Base-by-base conservation (phyloP, 1,140 invertebrate genomes). In the Theocolax elegans region DNA sequence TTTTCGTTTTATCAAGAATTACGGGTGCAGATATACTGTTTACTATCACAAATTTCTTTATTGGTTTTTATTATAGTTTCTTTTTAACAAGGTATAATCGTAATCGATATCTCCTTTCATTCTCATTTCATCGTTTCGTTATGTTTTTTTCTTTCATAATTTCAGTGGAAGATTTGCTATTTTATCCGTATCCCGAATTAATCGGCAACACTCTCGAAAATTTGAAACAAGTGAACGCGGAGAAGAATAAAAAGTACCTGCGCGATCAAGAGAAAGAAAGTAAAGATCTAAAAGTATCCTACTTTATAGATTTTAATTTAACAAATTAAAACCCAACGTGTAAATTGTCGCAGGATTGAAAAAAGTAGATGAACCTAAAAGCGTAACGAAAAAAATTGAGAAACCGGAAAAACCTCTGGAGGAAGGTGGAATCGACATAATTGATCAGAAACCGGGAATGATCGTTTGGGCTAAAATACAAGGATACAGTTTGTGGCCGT, bases 401-500 rank as follows among this genome's bases (percentile, higher is more conserved):
- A 74, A 79, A 46, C 23, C 21, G 17, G 23, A 51, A 51, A 71
- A 72, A 27, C 35, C 54, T 8, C 56, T 23, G 2, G 59, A 74
- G 42, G 38, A 58, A 13, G 75, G 76, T 49, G 66, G 73, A 42
- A 74, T 84, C 25, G 67, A 76, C 10, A 67, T 84, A 25, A 75
- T 72, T 56, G 72, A 81, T 54, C 83, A 84, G 73, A 76, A 79
- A 19, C 74, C 79, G 15, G 83, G 83, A 3, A 73, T 76, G 10
- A 82, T 85, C 21, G 68, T 78, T 7, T 85, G 83, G 83, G 77
- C 77, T 0, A 85, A 85, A 75, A 79, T 83, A 58, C 60, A 65
- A 21, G 82, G 81, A 42, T 80, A 83, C 42, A 77, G 71, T 67
- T 83, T 80, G 77, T 85, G 83, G 83, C 83, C 83, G 51, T 81